phyloP scores from a whole-genome alignment of 2,797 vertebrate species.

The Silurus aristotelis region DNA sequence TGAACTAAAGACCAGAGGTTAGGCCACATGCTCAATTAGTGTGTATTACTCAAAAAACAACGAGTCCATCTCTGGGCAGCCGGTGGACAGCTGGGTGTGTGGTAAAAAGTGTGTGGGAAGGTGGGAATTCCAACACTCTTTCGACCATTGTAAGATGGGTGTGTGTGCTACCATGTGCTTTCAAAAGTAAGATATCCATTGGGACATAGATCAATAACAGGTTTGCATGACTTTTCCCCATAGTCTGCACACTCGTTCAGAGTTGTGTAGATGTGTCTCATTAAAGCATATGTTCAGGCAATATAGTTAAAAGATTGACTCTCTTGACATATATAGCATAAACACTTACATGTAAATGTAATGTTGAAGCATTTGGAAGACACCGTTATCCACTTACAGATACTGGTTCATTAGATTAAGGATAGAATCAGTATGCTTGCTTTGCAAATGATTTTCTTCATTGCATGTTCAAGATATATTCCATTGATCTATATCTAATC shows the following conservation, averaged over 20 bases:
- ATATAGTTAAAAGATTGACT: slow-evolving; percentile 3
- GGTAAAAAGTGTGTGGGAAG: neutral
- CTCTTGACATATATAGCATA: neutral
- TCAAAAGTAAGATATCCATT: slow-evolving; percentile 4
- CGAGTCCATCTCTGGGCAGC: slow-evolving; percentile 73
- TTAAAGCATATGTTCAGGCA: neutral
- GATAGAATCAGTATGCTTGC: too few species aligned
- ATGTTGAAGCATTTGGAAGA: too few species aligned
- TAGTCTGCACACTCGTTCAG: neutral
- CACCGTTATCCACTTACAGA: too few species aligned
- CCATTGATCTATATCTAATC: neutral
- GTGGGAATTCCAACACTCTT: slow-evolving; percentile 1
- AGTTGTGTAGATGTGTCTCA: neutral
- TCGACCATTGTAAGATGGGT: neutral
- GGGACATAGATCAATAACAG: neutral
- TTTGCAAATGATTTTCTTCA: neutral
- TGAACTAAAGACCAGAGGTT: slow-evolving; percentile 23
- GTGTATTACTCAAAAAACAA: slow-evolving; percentile 75
- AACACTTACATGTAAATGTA: neutral
- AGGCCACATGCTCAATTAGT: slow-evolving; percentile 76
- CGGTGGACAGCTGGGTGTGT: slow-evolving; percentile 69
- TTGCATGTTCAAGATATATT: neutral
- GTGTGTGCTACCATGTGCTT: neutral
- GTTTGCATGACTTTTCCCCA: neutral
- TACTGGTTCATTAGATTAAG: too few species aligned